Percentiles rank a stretch among this genome's conserved stretches.
phyloP scores from a whole-genome alignment of 2,113 vertebrate genomes.

The Cyprinus carpio region DNA sequence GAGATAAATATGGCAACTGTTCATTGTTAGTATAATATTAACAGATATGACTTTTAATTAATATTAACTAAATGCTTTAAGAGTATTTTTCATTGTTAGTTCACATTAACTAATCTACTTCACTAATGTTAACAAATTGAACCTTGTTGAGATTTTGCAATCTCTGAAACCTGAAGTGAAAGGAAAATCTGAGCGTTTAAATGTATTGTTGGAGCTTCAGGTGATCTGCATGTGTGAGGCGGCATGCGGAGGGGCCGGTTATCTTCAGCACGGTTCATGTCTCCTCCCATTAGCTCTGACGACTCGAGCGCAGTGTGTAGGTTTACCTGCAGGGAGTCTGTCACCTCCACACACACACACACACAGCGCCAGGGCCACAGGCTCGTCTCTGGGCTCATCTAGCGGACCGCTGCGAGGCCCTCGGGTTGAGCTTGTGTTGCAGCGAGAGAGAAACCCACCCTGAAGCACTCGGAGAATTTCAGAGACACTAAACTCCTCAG shows the following conservation, averaged over 20 bases:
- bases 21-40: neutral
- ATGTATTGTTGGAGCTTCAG: slow-evolving; percentile 73
- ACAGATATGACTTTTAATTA: neutral
- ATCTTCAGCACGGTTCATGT: slow-evolving; percentile 75
- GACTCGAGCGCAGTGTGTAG: slow-evolving; percentile 39
- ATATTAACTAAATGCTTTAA: neutral
- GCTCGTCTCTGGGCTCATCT: neutral
- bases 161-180: slow-evolving; percentile 64
- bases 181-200: slow-evolving; percentile 73
- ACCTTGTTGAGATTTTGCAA: slow-evolving; percentile 31
- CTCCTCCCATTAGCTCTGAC: slow-evolving; percentile 75
- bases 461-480: neutral
- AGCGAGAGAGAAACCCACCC: neutral
- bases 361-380: neutral
- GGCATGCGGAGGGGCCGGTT: slow-evolving; percentile 59
- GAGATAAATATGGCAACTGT: too few species aligned
- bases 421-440: neutral
- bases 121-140: neutral
- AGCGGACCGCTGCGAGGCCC: neutral
- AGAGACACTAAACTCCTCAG: neutral
- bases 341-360: slow-evolving; percentile 58
- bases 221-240: slow-evolving; percentile 76
- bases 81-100: neutral
- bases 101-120: neutral
- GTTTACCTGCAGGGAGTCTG: slow-evolving; percentile 73